Percentiles rank a stretch among this genome's conserved stretches.
These are phyloP conservation scores for Laticauda colubrina DNA, from an alignment of 2,113 vertebrate genomes.

Conservation along the genomic window DNA sequence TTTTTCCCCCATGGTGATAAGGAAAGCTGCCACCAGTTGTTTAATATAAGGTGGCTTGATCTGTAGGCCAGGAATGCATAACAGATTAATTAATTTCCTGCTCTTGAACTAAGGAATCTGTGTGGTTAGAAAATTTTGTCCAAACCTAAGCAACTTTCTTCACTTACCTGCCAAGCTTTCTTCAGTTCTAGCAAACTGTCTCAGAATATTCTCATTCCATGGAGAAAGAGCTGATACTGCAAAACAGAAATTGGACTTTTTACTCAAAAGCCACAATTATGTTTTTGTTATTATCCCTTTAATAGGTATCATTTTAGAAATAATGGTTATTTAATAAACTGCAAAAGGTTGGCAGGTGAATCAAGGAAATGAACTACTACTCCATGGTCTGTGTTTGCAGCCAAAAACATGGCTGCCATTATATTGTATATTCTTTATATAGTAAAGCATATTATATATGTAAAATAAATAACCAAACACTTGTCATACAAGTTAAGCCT, in stretches of 20 bases:
- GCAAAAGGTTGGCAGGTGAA: not conserved
- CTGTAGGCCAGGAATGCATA: conserved; percentile 50
- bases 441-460: not conserved
- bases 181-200: conserved; percentile 23
- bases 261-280: conserved; percentile 29
- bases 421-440: not conserved
- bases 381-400: not conserved
- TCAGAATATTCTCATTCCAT: not conserved
- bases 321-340: not conserved
- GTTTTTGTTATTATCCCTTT: not conserved
- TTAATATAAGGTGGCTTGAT: conserved; percentile 10
- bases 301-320: not conserved
- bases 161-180: conserved; percentile 7
- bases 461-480: not conserved
- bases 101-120: conserved; percentile 28
- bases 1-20: not conserved
- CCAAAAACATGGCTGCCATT: not conserved
- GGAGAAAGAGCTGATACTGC: not conserved
- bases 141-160: conserved; percentile 8
- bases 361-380: not conserved
- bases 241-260: conserved; percentile 27
- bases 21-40: not conserved
- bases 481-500: not conserved
- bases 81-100: conserved; percentile 40
- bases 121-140: not conserved